Percentiles rank a stretch among this genome's conserved stretches.
Conservation (phyloP, 2,113 vertebrate genomes). For the Melanerpes aurifrons region DNA sequence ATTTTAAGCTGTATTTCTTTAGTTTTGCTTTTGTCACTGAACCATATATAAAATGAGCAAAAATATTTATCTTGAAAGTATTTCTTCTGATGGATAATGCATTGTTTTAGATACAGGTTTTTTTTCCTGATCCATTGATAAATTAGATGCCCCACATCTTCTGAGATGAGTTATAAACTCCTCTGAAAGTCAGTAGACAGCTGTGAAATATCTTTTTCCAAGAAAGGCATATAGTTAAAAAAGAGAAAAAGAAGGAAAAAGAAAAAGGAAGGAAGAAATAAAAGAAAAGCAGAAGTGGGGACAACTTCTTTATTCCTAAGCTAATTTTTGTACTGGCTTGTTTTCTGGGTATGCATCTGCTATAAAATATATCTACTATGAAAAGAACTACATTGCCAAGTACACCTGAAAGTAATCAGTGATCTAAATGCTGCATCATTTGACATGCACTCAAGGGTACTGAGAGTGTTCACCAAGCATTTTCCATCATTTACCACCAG, state of each 20-base stretch:
- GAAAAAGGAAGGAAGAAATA: background rate
- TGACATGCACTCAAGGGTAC: too few species aligned
- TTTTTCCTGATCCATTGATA: background rate
- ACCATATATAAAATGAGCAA: slow-evolving; percentile 7
- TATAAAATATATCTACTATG: background rate
- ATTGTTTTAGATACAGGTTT: background rate
- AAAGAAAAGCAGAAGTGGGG: background rate
- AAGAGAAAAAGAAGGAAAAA: background rate
- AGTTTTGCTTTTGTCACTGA: background rate
- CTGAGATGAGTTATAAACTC: background rate
- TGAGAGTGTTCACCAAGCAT: too few species aligned
- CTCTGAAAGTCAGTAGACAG: background rate
- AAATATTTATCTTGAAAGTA: slow-evolving; percentile 2
- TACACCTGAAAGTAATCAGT: background rate
- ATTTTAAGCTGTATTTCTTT: background rate
- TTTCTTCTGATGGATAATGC: background rate
- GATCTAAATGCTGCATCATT: background rate
- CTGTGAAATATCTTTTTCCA: background rate
- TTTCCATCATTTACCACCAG: too few species aligned
- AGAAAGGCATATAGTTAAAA: background rate
- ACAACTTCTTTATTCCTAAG: background rate
- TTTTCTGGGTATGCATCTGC: background rate
- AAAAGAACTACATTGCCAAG: background rate
- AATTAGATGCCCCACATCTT: background rate
- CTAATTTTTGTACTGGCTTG: background rate